A percentile compares a stretch with the other conserved stretches of the same genome.
Evolutionary conservation across 2,888 invertebrate genomes (phyloP).

Genomic region (Argyresthia goedartella): DNA sequence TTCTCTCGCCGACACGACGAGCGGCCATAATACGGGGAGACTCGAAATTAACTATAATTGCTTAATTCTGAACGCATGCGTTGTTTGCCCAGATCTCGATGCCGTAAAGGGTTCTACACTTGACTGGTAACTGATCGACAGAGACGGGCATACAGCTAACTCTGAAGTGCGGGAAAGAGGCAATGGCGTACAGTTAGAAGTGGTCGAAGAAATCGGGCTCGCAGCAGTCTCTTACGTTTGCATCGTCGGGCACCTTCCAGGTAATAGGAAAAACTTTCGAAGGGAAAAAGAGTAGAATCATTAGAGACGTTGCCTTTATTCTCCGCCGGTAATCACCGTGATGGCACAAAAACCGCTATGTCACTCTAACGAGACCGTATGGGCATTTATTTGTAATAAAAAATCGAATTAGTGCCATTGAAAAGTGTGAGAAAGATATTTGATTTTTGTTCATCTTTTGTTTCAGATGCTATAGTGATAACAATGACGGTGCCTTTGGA

Average conservation of each 20-base stretch:
- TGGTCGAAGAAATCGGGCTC: neutral
- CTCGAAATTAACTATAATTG: slow-evolving; percentile 70
- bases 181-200: slow-evolving; percentile 15
- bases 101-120: slow-evolving; percentile 32
- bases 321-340: slow-evolving; percentile 30
- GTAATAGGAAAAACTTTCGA: slow-evolving; percentile 58
- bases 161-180: slow-evolving; percentile 26
- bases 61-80: slow-evolving; percentile 62
- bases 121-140: slow-evolving; percentile 4
- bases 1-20: slow-evolving; percentile 48
- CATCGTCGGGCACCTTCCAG: slow-evolving; percentile 38
- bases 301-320: slow-evolving; percentile 44
- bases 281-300: slow-evolving; percentile 50
- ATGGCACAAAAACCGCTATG: slow-evolving; percentile 23
- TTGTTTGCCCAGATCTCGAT: slow-evolving; percentile 44
- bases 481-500: slow-evolving; percentile 1
- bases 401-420: neutral
- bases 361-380: slow-evolving; percentile 20
- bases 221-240: slow-evolving; percentile 14
- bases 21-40: slow-evolving; percentile 54
- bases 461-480: slow-evolving; percentile 7
- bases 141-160: slow-evolving; percentile 1
- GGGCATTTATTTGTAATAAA: neutral
- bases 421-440: slow-evolving; percentile 3
- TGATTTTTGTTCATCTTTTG: slow-evolving; percentile 5